Percentiles rank a stretch among this genome's conserved stretches.
phyloP scores from a whole-genome alignment of 2,113 vertebrate genomes.

The Varanus komodoensis region DNA sequence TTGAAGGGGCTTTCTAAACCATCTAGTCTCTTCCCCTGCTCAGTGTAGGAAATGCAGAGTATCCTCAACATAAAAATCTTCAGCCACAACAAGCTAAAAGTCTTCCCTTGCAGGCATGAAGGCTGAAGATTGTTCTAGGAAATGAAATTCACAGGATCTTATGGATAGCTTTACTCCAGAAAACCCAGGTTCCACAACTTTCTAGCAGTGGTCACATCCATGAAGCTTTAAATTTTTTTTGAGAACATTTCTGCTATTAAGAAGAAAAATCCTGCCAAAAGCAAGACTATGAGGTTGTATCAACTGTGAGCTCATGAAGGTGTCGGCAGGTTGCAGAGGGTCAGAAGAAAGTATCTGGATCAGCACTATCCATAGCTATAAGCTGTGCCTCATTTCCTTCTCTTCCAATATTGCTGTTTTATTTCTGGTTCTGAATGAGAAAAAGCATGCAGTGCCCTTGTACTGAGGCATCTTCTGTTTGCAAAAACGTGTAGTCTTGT shows the following conservation, averaged over 20 bases:
- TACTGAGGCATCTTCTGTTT: neutral
- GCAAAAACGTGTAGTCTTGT: neutral
- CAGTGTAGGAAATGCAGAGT: neutral
- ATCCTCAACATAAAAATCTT: neutral
- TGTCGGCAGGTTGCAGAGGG: neutral
- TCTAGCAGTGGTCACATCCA: neutral
- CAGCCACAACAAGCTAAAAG: neutral
- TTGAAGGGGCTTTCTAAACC: neutral
- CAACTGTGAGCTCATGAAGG: neutral
- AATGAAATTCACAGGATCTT: neutral
- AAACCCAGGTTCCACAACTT: neutral
- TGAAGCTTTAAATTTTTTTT: neutral
- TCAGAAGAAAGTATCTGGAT: slow-evolving; percentile 38
- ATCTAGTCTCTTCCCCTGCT: neutral
- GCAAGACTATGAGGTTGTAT: slow-evolving; percentile 1
- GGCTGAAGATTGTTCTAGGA: neutral
- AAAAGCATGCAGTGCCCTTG: neutral
- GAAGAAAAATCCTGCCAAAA: slow-evolving; percentile 21
- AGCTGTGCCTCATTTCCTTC: slow-evolving; percentile 1
- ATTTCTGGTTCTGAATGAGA: neutral
- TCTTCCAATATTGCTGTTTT: neutral
- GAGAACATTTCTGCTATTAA: neutral
- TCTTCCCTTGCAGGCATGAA: neutral
- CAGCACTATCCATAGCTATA: neutral
- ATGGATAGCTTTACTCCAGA: neutral